Evolutionary conservation across 2,113 vertebrate genomes (phyloP).

Genomic region (Numida meleagris): DNA sequence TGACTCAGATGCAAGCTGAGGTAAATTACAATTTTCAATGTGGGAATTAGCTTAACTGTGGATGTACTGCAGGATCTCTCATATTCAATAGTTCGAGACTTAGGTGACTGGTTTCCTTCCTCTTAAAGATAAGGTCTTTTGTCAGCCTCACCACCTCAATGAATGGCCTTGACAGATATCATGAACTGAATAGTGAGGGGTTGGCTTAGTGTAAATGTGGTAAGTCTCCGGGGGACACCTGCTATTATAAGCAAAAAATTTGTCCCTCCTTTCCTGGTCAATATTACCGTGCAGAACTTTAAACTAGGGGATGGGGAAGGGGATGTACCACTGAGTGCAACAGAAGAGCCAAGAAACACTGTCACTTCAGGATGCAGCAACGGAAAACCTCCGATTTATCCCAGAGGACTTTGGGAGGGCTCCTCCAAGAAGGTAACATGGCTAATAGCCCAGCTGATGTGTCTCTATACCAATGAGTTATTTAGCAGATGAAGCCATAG

Average conservation of each 20-base stretch:
- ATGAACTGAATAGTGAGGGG: background rate
- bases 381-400: background rate
- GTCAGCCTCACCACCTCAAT: background rate
- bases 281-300: background rate
- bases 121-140: background rate
- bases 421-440: background rate
- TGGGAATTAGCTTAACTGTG: background rate
- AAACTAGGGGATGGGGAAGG: background rate
- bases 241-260: background rate
- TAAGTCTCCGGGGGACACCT: background rate
- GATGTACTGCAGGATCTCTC: background rate
- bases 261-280: background rate
- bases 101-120: background rate
- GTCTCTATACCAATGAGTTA: background rate
- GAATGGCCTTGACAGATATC: background rate
- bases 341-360: background rate
- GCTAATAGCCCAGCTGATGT: background rate
- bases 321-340: background rate
- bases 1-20: background rate
- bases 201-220: background rate
- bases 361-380: background rate
- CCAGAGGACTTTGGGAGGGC: background rate
- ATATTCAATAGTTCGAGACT: background rate
- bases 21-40: background rate
- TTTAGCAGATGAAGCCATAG: background rate